Conservation (phyloP, 2,888 invertebrate genomes). For the Aquatica leii region DNA sequence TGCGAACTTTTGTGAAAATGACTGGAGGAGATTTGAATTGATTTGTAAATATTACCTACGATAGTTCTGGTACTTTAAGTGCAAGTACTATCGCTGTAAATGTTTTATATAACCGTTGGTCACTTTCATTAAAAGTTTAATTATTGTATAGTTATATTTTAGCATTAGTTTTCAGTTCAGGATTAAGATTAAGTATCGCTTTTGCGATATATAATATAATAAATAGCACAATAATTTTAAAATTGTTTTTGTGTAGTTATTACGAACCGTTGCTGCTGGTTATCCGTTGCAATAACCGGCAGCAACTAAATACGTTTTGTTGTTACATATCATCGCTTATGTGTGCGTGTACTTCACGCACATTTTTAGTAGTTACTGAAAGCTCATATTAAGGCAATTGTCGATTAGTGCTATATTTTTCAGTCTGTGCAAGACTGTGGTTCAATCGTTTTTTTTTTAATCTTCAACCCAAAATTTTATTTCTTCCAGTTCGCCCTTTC, state of each 20-base stretch:
- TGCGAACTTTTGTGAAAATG: constrained; percentile 53
- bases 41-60: constrained; percentile 50
- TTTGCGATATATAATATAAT: constrained; percentile 57
- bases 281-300: background rate
- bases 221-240: constrained; percentile 61
- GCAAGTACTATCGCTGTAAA: constrained; percentile 45
- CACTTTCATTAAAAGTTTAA: constrained; percentile 55
- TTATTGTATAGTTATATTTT: constrained; percentile 60
- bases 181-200: constrained; percentile 52
- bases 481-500: background rate
- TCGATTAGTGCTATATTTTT: constrained; percentile 27
- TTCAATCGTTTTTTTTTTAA: background rate
- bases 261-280: background rate
- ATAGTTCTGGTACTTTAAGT: constrained; percentile 40
- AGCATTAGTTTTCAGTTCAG: constrained; percentile 54
- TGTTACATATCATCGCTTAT: constrained; percentile 34
- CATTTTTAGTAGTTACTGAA: background rate
- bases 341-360: background rate
- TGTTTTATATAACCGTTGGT: constrained; percentile 35
- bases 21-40: constrained; percentile 42
- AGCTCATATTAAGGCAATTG: constrained; percentile 24
- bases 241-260: background rate
- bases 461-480: background rate
- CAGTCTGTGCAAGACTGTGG: constrained; percentile 13
- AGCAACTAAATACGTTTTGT: constrained; percentile 25